These are phyloP conservation scores for Desoria tigrina DNA, from an alignment of 2,888 invertebrate species.

Conservation along the genomic window DNA sequence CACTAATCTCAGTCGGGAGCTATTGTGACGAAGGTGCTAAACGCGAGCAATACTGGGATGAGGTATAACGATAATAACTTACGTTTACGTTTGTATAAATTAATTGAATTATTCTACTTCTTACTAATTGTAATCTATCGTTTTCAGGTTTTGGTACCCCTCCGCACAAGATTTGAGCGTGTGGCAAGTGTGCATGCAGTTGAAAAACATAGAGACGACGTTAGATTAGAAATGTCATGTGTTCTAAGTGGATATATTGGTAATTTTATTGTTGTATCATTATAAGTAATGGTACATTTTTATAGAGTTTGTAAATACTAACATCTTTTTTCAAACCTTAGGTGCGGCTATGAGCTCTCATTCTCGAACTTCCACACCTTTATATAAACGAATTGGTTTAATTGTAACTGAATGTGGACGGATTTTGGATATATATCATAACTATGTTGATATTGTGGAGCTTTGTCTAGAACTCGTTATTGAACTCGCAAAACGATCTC, in stretches of 20 bases:
- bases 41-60: constrained; percentile 55
- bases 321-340: too few species aligned
- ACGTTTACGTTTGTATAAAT: neutral
- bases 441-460: constrained; percentile 76
- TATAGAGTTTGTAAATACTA: constrained; percentile 9
- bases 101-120: constrained; percentile 9
- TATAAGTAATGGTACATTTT: neutral
- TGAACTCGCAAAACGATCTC: constrained; percentile 70
- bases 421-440: constrained; percentile 73
- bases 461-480: constrained; percentile 72
- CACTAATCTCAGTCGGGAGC: constrained; percentile 69
- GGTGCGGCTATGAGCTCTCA: constrained; percentile 67
- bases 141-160: constrained; percentile 60
- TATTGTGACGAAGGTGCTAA: constrained; percentile 57
- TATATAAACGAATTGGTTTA: constrained; percentile 62
- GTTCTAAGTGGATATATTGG: constrained; percentile 73
- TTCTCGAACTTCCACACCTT: constrained; percentile 58
- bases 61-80: constrained; percentile 41
- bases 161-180: constrained; percentile 63
- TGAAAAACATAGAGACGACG: constrained; percentile 63
- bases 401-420: constrained; percentile 55
- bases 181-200: constrained; percentile 57
- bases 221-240: constrained; percentile 70
- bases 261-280: constrained; percentile 46
- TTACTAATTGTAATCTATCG: constrained; percentile 21